These are phyloP conservation scores for Rhogogaster chlorosoma DNA, from an alignment of 2,888 invertebrate species.

Conservation along the genomic window DNA sequence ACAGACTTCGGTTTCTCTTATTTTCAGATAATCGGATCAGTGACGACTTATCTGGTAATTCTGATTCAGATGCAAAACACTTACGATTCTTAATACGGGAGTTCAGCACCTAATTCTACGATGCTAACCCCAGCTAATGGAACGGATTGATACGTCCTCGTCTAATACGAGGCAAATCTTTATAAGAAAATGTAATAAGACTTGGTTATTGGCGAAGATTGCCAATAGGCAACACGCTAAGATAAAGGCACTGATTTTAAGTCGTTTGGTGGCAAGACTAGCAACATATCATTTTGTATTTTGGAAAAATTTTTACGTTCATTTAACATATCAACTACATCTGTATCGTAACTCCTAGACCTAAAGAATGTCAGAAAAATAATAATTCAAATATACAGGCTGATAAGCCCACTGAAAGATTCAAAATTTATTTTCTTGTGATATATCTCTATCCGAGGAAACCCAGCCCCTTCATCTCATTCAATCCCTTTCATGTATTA, in stretches of 20 bases:
- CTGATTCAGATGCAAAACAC: too few relatives aligned
- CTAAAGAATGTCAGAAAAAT: background rate
- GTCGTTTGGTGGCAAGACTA: too few relatives aligned
- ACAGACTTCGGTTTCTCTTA: too few relatives aligned
- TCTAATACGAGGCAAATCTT: background rate
- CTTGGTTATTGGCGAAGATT: too few relatives aligned
- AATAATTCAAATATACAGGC: background rate
- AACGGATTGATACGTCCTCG: background rate
- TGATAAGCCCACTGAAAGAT: background rate
- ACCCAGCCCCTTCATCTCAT: background rate
- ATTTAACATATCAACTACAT: background rate
- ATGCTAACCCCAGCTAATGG: background rate
- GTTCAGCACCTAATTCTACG: background rate
- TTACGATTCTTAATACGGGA: background rate
- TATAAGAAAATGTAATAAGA: background rate
- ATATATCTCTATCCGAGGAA: background rate
- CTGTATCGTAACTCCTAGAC: background rate
- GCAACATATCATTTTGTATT: background rate
- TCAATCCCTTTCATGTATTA: too few relatives aligned
- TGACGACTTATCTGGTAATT: too few relatives aligned
- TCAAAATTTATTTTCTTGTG: background rate
- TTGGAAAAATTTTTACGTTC: background rate
- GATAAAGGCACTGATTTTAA: too few relatives aligned
- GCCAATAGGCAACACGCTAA: too few relatives aligned
- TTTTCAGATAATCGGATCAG: too few relatives aligned